Evolutionary conservation across 2,113 vertebrate genomes (phyloP).

Genomic region (Arvicanthis niloticus): DNA sequence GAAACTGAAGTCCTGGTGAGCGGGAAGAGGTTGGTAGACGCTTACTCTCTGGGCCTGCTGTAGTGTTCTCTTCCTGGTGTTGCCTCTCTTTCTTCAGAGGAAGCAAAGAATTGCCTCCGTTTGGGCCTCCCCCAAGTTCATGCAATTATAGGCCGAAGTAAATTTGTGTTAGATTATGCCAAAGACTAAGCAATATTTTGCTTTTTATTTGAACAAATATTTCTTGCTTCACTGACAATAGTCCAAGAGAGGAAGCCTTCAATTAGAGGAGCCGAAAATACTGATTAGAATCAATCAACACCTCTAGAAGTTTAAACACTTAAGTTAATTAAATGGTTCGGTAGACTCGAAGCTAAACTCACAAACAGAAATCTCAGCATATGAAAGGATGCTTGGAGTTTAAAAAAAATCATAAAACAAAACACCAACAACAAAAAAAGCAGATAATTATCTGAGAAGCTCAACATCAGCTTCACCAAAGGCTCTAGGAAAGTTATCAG

Average conservation of each 20-base stretch:
- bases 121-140: conserved; percentile 56
- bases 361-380: conserved; percentile 75
- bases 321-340: conserved; percentile 84
- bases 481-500: conserved; percentile 67
- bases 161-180: conserved; percentile 73
- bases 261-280: conserved; percentile 79
- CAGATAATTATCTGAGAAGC: conserved; percentile 77
- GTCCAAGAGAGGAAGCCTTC: conserved; percentile 75
- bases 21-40: neutral
- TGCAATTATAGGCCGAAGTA: conserved; percentile 49
- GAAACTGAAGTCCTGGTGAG: neutral
- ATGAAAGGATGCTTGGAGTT: conserved; percentile 78
- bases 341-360: conserved; percentile 77
- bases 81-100: conserved; percentile 55
- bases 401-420: neutral
- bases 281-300: conserved; percentile 83
- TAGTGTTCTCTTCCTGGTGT: neutral
- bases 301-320: conserved; percentile 81
- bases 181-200: conserved; percentile 69
- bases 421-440: no score
- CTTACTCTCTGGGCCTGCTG: no score
- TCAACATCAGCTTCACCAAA: conserved; percentile 72
- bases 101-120: conserved; percentile 61
- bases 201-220: conserved; percentile 52
- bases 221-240: conserved; percentile 80